These are phyloP conservation scores for Fulica atra DNA, from an alignment of 2,113 vertebrate species.

Conservation along the genomic window DNA sequence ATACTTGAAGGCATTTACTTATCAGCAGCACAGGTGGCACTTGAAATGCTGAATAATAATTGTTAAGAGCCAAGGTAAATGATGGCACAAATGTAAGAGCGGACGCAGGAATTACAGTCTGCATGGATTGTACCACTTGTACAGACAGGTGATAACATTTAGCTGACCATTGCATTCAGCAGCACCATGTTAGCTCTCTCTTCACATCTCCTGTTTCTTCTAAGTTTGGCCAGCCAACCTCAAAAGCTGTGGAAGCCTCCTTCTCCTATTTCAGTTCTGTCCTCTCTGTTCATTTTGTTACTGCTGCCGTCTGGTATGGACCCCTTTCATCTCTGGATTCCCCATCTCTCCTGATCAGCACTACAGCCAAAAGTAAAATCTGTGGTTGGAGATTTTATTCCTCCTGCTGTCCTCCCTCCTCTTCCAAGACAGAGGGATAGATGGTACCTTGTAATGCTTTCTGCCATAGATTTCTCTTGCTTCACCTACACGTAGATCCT, in stretches of 20 bases:
- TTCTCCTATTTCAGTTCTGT: not conserved
- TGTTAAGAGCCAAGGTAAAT: conserved; percentile 56
- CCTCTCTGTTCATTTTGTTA: not conserved
- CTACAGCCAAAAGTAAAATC: not conserved
- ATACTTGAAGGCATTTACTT: conserved; percentile 71
- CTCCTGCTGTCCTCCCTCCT: not conserved
- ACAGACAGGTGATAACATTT: not conserved
- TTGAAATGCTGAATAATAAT: conserved; percentile 71
- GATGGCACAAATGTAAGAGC: not conserved
- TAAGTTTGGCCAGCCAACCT: not conserved
- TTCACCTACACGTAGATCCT: not conserved
- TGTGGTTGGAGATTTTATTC: not conserved
- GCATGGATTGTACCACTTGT: not conserved
- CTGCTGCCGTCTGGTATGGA: conserved; percentile 10
- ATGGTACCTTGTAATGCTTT: no score
- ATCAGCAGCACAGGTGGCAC: conserved; percentile 71
- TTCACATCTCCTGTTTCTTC: not conserved
- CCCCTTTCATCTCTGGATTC: not conserved
- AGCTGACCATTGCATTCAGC: not conserved
- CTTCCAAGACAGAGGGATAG: not conserved
- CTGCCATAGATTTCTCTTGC: not conserved
- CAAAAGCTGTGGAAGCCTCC: not conserved
- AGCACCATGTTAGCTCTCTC: not conserved
- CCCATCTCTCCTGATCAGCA: not conserved
- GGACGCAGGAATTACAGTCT: not conserved